A percentile compares a stretch with the other conserved stretches of the same genome.
phyloP scores from a whole-genome alignment of 2,888 invertebrate species.

The Thereva nobilitata region DNA sequence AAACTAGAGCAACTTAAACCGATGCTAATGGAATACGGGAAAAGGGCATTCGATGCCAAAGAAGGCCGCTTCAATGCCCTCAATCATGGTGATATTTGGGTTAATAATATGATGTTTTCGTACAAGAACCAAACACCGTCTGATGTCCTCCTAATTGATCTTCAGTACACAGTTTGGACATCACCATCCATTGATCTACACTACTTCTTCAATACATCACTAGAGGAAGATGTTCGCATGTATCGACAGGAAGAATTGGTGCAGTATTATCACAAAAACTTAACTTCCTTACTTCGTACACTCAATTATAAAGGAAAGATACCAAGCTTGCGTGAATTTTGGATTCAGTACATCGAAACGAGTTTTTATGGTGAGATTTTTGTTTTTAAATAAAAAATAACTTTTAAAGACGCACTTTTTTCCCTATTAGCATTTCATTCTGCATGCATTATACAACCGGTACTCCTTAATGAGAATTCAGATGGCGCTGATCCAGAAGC shows the following conservation, averaged over 20 bases:
- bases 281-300: slow-evolving; percentile 35
- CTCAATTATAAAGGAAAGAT: too few species aligned
- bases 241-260: slow-evolving; percentile 46
- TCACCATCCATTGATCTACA: slow-evolving; percentile 51
- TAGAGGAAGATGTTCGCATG: slow-evolving; percentile 46
- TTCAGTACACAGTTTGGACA: slow-evolving; percentile 50
- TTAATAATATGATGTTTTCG: slow-evolving; percentile 59
- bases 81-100: slow-evolving; percentile 61
- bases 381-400: too few species aligned
- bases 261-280: slow-evolving; percentile 45
- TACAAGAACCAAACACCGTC: slow-evolving; percentile 46
- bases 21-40: slow-evolving; percentile 47
- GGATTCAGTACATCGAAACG: too few species aligned
- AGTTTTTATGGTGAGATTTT: too few species aligned
- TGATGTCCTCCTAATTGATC: slow-evolving; percentile 47
- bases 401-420: too few species aligned
- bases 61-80: slow-evolving; percentile 54
- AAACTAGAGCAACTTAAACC: slow-evolving; percentile 45
- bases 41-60: slow-evolving; percentile 47
- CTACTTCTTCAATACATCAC: slow-evolving; percentile 50
- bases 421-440: too few species aligned
- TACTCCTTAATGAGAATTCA: too few species aligned
- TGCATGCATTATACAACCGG: too few species aligned
- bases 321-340: too few species aligned
- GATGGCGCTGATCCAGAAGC: too few species aligned